A percentile compares a stretch with the other conserved stretches of the same genome.
phyloP scores from a whole-genome alignment of 2,888 invertebrate genomes.

The Diloba caeruleocephala region DNA sequence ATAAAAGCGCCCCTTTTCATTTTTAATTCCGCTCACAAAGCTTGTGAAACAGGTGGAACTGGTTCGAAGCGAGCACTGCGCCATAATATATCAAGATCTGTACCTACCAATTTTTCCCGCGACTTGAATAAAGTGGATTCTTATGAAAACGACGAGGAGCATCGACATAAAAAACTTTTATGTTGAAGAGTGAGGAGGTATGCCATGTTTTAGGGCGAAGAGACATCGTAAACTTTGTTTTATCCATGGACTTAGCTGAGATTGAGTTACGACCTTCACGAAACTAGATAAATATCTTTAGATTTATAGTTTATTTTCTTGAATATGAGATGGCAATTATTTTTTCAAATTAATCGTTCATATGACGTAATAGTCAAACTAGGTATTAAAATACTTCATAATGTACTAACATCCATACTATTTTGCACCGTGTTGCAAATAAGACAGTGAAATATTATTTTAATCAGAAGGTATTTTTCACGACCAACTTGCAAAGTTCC shows the following conservation, averaged over 20 bases:
- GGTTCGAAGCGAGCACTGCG: constrained; percentile 12
- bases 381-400: background rate
- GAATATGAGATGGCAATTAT: constrained; percentile 14
- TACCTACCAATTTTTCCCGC: constrained; percentile 36
- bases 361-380: background rate
- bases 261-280: constrained; percentile 53
- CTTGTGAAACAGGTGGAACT: constrained; percentile 33
- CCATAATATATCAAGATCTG: constrained; percentile 38
- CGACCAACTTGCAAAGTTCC: no score
- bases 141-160: constrained; percentile 52
- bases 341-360: constrained; percentile 3
- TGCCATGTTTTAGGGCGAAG: constrained; percentile 56
- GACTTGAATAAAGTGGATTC: constrained; percentile 45
- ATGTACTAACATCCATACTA: background rate
- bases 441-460: constrained; percentile 2
- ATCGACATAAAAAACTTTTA: constrained; percentile 63
- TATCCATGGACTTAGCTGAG: constrained; percentile 57
- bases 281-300: constrained; percentile 45
- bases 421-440: background rate
- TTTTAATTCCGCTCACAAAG: constrained; percentile 47
- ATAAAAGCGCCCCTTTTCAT: constrained; percentile 32
- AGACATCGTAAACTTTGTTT: constrained; percentile 65
- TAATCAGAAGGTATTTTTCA: no score
- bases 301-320: constrained; percentile 41
- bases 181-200: constrained; percentile 67